Evolutionary conservation across 2,888 invertebrate genomes (phyloP).

Genomic region (Drosophila setosimentum): DNA sequence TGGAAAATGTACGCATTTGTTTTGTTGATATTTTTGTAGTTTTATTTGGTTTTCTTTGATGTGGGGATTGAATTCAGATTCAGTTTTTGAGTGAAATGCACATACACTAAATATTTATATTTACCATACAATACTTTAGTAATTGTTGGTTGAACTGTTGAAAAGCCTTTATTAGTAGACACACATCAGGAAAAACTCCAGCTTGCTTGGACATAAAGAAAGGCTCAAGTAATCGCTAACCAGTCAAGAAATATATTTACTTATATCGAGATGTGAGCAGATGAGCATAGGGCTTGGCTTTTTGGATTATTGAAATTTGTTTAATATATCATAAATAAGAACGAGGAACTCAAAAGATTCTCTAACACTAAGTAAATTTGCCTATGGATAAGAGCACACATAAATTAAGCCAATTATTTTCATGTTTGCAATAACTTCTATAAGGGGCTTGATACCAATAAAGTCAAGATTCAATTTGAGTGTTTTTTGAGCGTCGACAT

Average conservation of each 20-base stretch:
- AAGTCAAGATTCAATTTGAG: constrained; percentile 76
- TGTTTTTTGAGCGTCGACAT: constrained; percentile 37
- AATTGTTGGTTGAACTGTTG: neutral
- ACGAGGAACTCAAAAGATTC: neutral
- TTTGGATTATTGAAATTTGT: neutral
- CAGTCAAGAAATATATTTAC: neutral
- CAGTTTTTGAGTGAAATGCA: neutral
- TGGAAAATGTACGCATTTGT: neutral
- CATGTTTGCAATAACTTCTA: constrained; percentile 59
- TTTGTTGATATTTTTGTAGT: rapidly evolving
- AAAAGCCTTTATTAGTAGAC: neutral
- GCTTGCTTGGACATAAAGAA: neutral
- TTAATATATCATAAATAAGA: constrained; percentile 31
- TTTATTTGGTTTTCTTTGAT: neutral
- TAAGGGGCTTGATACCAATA: constrained; percentile 66
- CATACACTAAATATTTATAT: neutral
- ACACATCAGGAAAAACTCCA: neutral
- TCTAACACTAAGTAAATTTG: constrained; percentile 37
- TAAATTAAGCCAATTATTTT: constrained; percentile 75
- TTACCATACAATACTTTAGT: neutral
- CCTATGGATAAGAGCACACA: constrained; percentile 36
- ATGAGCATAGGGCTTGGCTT: neutral
- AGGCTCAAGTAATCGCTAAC: neutral
- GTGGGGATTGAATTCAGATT: neutral
- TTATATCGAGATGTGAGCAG: neutral